Evolutionary conservation across 2,797 vertebrate species (phyloP), one percentile per base, ranked within the genome.

Genomic region (Lagorchestes hirsutus): DNA sequence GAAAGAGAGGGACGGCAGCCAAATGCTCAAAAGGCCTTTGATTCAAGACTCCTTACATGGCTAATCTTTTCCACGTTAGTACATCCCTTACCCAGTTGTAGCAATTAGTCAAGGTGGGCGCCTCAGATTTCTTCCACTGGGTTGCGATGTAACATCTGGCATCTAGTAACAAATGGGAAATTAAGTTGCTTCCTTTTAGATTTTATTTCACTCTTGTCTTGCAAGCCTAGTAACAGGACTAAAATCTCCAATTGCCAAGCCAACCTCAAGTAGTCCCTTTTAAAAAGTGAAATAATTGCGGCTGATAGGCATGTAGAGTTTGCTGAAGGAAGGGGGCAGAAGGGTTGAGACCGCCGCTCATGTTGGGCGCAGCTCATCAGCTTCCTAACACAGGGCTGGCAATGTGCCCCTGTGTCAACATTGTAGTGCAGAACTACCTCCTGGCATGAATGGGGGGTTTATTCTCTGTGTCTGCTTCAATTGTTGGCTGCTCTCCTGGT

Each of bases 81-180:
- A 59, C 1, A 34, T 96, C 54, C 2, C 1, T 2, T 87, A 95
- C 28, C 12, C 3, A 0, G 4, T 93, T 97, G 40, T 82, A 67
- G 14, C 67, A 97, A 59, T 98, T 94, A 97, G 94, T 95, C 58
- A 96, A 97, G 59, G n/a, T 96, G 46, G 94, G n/a, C 22, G 82
- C 4, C 18, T 97, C 91, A 91, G 22, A 95, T 95, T 94, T 98
- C 34, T 98, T 96, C 54, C 8, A 82, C 74, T 82, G n/a, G 87
- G 29, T 94, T 40, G n/a, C 97, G 95, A 57, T 50, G 54, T 29
- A 97, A 92, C 59, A 95, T 58, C 91, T 95, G 59, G 55, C 46
- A 91, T 94, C 91, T 27, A 1, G 34, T 59, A 97, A 94, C 50
- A 96, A 94, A 59, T 2, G 90, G 34, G 52, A 98, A 94, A 96